Evolutionary conservation across 2,113 vertebrate genomes (phyloP).

Genomic region (Excalfactoria chinensis): DNA sequence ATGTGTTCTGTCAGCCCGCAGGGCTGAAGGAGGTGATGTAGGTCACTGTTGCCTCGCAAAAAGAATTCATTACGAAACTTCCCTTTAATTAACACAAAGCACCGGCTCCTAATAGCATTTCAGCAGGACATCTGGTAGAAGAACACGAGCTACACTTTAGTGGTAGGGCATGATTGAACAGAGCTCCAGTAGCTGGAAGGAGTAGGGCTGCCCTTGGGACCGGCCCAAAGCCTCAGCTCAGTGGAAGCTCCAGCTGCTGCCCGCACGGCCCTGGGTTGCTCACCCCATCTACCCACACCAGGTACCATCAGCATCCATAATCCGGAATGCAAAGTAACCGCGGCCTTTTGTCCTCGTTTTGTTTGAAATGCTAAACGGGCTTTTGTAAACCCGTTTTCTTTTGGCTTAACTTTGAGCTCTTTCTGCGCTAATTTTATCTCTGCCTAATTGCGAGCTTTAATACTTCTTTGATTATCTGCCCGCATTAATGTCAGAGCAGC

Average conservation of each 20-base stretch:
- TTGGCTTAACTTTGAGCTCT: slow-evolving; percentile 1
- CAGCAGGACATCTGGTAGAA: slow-evolving; percentile 60
- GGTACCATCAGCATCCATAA: not conserved
- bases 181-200: not conserved
- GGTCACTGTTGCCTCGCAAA: slow-evolving; percentile 48
- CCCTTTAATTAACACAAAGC: slow-evolving; percentile 61
- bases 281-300: not conserved
- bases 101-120: slow-evolving; percentile 45
- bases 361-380: not conserved
- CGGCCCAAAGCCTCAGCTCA: not conserved
- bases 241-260: not conserved
- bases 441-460: slow-evolving; percentile 33
- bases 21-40: slow-evolving; percentile 30
- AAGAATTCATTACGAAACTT: slow-evolving; percentile 65
- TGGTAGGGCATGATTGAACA: slow-evolving; percentile 35
- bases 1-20: not conserved
- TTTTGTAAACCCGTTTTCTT: slow-evolving; percentile 15
- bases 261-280: not conserved
- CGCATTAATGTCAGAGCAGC: not conserved
- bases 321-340: not conserved
- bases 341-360: not conserved
- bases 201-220: not conserved
- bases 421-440: slow-evolving; percentile 28
- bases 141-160: slow-evolving; percentile 48
- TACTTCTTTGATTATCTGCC: slow-evolving; percentile 38